phyloP scores from a whole-genome alignment of 1,140 invertebrate species.

The Macrobrachium nipponense region DNA sequence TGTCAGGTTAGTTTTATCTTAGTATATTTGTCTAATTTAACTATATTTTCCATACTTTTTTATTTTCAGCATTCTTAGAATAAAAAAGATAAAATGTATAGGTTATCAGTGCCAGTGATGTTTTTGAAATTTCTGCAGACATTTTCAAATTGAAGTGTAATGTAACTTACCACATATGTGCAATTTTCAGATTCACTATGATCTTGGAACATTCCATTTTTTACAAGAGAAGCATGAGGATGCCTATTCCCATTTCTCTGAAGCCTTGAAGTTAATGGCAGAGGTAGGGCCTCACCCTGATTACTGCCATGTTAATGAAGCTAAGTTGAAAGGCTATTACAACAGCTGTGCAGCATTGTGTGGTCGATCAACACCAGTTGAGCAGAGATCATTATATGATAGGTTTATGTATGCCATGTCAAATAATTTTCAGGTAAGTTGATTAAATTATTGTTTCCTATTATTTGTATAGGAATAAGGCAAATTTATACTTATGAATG shows the following conservation, averaged over 20 bases:
- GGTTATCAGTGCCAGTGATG: too few species aligned
- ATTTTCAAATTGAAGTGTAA: too few species aligned
- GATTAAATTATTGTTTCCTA: background rate
- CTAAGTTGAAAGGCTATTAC: slow-evolving; percentile 41
- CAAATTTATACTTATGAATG: too few species aligned
- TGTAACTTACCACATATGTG: too few species aligned
- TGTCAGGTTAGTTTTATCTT: slow-evolving; percentile 40
- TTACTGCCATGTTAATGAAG: slow-evolving; percentile 42
- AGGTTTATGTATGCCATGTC: slow-evolving; percentile 25
- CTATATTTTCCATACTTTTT: background rate
- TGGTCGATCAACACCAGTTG: slow-evolving; percentile 37
- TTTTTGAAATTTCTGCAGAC: too few species aligned
- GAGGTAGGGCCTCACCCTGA: slow-evolving; percentile 38
- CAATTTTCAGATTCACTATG: slow-evolving; percentile 49
- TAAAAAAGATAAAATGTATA: too few species aligned
- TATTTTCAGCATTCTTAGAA: background rate
- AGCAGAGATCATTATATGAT: slow-evolving; percentile 39
- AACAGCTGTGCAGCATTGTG: slow-evolving; percentile 50
- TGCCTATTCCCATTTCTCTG: slow-evolving; percentile 50
- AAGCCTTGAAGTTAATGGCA: slow-evolving; percentile 38
- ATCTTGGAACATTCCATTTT: slow-evolving; percentile 51
- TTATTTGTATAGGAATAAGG: too few species aligned
- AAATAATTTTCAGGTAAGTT: slow-evolving; percentile 40
- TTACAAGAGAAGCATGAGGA: slow-evolving; percentile 53
- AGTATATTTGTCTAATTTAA: background rate